Base-by-base conservation (phyloP, 2,113 vertebrate genomes). In the Melanotaenia duboulayi region DNA sequence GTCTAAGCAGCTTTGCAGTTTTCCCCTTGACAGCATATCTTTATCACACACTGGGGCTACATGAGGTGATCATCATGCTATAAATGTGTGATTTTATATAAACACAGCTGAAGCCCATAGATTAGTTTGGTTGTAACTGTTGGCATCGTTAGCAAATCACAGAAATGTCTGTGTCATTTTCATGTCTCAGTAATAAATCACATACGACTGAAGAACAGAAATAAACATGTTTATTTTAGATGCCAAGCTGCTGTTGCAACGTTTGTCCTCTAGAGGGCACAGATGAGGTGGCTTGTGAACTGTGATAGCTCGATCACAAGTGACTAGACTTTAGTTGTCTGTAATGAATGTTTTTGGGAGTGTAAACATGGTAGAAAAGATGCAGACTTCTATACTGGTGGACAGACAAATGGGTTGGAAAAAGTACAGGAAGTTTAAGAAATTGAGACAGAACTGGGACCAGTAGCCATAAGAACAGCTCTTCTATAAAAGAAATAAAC, bases 191-290 rank as follows among this genome's bases (percentile, higher is more conserved):
- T 62, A 25, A 60, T 49, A 22, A 48, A 13, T 55, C 62, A 57
- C 25, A 56, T 49, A 4, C 50, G 55, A 59, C 9, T 23, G n/a
- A 16, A 28, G 4, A 2, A 64, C 25, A 65, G 17, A 54, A 48
- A 55, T 55, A 59, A 11, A 32, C 32, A 11, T 37, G 1, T 28
- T 52, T 13, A 22, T 12, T 57, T 59, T 40, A 70, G 46, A 20
- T 16, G 13, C 9, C 11, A 1, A 42, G 24, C 23, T 42, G 40
- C n/a, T 20, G 1, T 57, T 68, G 28, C 40, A n/a, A 4, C 9
- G 9, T 44, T 46, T 48, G 24, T n/a, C 40, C 74, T 59, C 35
- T 44, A 67, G 62, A 44, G 65, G 32, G 70, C 69, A 44, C 25
- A 44, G 5, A 13, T 19, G 46, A 49, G 56, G 52, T 70, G 20